Evolutionary conservation across 2,113 vertebrate genomes (phyloP), one percentile per base, ranked within the genome.

Genomic region (Catagonus wagneri): DNA sequence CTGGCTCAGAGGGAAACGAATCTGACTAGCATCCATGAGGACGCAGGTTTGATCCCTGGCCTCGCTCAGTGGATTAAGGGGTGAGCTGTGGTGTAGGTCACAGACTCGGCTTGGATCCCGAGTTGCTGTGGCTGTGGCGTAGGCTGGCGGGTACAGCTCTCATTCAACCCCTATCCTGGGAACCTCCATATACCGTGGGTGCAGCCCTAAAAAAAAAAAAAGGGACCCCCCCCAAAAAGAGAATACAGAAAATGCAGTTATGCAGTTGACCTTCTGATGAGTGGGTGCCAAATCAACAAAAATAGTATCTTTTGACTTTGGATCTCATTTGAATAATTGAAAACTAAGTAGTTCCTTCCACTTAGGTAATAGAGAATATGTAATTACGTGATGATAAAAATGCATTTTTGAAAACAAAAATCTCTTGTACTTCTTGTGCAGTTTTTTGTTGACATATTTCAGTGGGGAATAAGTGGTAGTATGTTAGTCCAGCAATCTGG

Each of bases 401-500:
- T 83, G 1, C 3, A 58, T 84, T 90, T 83, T 58, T 90, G 60
- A 94, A 83, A 90, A 80, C 25, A 72, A 50, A 79, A 72, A n/a
- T 87, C 13, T 68, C 36, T 20, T 80, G 25, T 61, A 60, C 32
- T 79, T 76, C 27, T 66, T 80, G 27, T 22, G 61, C 54, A 76
- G 14, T 86, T 44, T 68, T 95, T 86, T 96, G 2, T 90, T 52
- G 8, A 54, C 63, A 29, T 2, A 27, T 94, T 92, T 97, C 92
- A 89, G 11, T 78, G 65, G 54, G 19, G 22, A 91, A 54, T 87
- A 84, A 88, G 54, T 83, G 6, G 6, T 76, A 84, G 15, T 84
- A 83, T 89, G 23, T 19, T 76, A 79, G 0, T 58, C 63, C 84
- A 12, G 16, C 22, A 44, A 20, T 61, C 78, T 83, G n/a, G 6